phyloP scores from a whole-genome alignment of 2,797 vertebrate species.

The Chelidonichthys spinosus region DNA sequence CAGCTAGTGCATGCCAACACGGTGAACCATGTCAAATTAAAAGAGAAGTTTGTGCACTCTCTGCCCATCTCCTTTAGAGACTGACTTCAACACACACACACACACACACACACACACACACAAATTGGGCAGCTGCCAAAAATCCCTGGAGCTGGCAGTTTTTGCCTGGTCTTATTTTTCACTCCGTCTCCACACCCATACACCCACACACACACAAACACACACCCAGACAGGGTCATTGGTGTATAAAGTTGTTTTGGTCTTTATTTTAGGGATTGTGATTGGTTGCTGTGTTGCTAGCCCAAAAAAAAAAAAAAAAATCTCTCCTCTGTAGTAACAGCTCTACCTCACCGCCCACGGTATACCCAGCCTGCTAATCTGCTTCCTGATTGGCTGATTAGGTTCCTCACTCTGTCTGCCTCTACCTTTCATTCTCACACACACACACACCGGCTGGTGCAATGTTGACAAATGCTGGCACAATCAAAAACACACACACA shows the following conservation, averaged over 20 bases:
- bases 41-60: slow-evolving; percentile 71
- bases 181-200: slow-evolving; percentile 55
- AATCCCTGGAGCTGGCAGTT: slow-evolving; percentile 72
- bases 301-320: slow-evolving; percentile 61
- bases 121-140: slow-evolving; percentile 76
- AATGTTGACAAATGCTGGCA: slow-evolving; percentile 63
- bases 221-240: slow-evolving; percentile 70
- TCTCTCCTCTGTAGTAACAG: slow-evolving; percentile 74
- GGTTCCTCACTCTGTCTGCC: slow-evolving; percentile 62
- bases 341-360: slow-evolving; percentile 62
- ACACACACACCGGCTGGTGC: slow-evolving; percentile 37
- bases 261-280: slow-evolving; percentile 79
- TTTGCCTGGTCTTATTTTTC: slow-evolving; percentile 75
- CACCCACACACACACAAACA: slow-evolving; percentile 44
- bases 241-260: slow-evolving; percentile 86
- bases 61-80: slow-evolving; percentile 69
- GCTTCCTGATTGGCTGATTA: slow-evolving; percentile 83
- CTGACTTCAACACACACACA: slow-evolving; percentile 45
- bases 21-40: slow-evolving; percentile 83
- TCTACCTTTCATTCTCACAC: slow-evolving; percentile 46
- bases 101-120: slow-evolving; percentile 35
- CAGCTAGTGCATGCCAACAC: slow-evolving; percentile 68
- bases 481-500: slow-evolving; percentile 48
- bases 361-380: slow-evolving; percentile 60
- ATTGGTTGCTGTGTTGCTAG: slow-evolving; percentile 86